Evolutionary conservation across 2,888 invertebrate species (phyloP).

Genomic region (Tanytarsus gracilentus): DNA sequence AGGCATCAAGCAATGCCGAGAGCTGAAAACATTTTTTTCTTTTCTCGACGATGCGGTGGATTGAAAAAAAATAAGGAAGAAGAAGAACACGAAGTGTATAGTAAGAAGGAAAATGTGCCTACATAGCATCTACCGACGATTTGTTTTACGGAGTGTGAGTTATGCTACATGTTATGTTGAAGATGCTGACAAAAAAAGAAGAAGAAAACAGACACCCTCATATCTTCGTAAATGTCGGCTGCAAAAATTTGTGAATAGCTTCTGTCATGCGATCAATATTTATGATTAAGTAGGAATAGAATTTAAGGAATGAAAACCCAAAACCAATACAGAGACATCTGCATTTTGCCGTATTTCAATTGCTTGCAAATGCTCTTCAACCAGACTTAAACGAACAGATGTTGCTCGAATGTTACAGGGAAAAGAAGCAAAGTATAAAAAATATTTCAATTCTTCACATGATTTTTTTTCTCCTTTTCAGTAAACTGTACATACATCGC

Average conservation of each 20-base stretch:
- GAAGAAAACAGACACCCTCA: conserved; percentile 6
- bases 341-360: background rate
- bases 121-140: background rate
- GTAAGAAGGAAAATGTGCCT: background rate
- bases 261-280: conserved; percentile 15
- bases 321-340: background rate
- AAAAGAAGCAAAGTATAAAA: background rate
- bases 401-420: background rate
- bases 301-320: background rate
- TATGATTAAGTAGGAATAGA: conserved; percentile 9
- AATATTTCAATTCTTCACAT: too few species aligned
- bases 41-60: conserved; percentile 12
- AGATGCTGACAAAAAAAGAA: background rate
- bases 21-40: conserved; percentile 15
- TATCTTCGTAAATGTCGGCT: too few species aligned
- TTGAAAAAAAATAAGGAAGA: conserved; percentile 9
- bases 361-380: background rate
- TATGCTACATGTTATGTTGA: conserved; percentile 3
- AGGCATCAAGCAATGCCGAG: conserved; percentile 20
- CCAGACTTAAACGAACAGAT: background rate
- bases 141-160: conserved; percentile 2
- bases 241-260: conserved; percentile 14
- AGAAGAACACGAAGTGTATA: conserved; percentile 2
- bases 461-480: background rate
- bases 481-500: too few species aligned